Conservation (phyloP, 2,797 vertebrate genomes). For the Synanceia verrucosa region DNA sequence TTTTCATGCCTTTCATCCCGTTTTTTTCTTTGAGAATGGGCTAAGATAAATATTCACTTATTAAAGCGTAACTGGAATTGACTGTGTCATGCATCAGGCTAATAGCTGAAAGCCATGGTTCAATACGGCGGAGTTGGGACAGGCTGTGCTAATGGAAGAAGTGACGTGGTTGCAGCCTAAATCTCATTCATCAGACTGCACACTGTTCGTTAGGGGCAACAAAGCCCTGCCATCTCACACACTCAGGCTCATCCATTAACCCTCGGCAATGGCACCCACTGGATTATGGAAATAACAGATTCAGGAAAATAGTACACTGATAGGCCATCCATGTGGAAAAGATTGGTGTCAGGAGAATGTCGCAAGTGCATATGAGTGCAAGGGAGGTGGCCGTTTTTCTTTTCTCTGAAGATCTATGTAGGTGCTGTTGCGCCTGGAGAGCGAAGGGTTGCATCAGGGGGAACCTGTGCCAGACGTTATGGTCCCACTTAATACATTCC, state of each 20-base stretch:
- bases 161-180: constrained; percentile 91
- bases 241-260: constrained; percentile 92
- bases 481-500: constrained; percentile 68
- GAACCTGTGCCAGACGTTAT: constrained; percentile 65
- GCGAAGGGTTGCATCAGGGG: constrained; percentile 66
- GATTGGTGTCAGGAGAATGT: constrained; percentile 77
- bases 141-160: constrained; percentile 98
- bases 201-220: constrained; percentile 91
- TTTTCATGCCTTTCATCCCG: constrained; percentile 27
- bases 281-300: constrained; percentile 87
- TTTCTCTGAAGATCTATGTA: constrained; percentile 59
- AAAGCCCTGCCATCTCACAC: constrained; percentile 91
- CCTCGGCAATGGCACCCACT: constrained; percentile 84
- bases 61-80: constrained; percentile 95
- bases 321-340: constrained; percentile 81
- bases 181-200: constrained; percentile 95
- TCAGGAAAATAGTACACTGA: constrained; percentile 79
- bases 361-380: constrained; percentile 61
- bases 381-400: constrained; percentile 61
- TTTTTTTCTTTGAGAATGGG: constrained; percentile 59
- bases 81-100: constrained; percentile 97
- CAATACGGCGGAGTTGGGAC: constrained; percentile 94
- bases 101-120: constrained; percentile 93
- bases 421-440: constrained; percentile 66
- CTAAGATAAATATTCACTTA: constrained; percentile 94